phyloP scores from a whole-genome alignment of 1,140 invertebrate genomes.

The Coenobita brevimanus region DNA sequence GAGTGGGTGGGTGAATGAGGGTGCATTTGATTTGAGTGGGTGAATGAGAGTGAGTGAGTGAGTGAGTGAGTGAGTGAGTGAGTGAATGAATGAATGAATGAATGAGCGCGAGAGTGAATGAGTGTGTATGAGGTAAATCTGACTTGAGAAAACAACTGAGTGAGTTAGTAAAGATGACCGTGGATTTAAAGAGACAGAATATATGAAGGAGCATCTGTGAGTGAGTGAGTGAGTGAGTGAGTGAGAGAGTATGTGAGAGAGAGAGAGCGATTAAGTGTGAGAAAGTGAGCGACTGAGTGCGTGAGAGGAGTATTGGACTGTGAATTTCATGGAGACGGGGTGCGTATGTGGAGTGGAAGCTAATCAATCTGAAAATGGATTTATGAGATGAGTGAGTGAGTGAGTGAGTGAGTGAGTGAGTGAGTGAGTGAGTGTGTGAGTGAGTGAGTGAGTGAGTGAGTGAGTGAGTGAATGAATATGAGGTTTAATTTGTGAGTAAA shows the following conservation, averaged over 20 bases:
- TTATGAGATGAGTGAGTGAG: neutral
- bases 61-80: slow-evolving; percentile 8
- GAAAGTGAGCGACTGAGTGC: no score
- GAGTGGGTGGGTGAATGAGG: neutral
- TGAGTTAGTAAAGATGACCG: neutral
- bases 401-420: neutral
- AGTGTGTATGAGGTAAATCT: neutral
- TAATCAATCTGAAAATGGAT: no score
- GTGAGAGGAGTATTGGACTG: no score
- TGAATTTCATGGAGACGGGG: no score
- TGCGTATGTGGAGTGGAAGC: no score
- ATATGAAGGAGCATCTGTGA: no score
- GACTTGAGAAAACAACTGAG: neutral
- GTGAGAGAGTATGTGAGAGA: no score
- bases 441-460: slow-evolving; percentile 8
- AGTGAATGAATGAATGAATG: neutral
- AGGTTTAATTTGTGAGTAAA: no score
- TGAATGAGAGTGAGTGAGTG: slow-evolving; percentile 2
- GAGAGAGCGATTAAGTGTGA: no score
- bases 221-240: no score
- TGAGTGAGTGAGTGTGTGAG: neutral
- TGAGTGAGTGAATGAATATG: neutral
- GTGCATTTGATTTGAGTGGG: no score
- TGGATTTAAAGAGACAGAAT: no score
- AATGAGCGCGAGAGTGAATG: neutral